Conservation (phyloP, 2,797 vertebrate species). For the Typhlichthys eigenmanni region DNA sequence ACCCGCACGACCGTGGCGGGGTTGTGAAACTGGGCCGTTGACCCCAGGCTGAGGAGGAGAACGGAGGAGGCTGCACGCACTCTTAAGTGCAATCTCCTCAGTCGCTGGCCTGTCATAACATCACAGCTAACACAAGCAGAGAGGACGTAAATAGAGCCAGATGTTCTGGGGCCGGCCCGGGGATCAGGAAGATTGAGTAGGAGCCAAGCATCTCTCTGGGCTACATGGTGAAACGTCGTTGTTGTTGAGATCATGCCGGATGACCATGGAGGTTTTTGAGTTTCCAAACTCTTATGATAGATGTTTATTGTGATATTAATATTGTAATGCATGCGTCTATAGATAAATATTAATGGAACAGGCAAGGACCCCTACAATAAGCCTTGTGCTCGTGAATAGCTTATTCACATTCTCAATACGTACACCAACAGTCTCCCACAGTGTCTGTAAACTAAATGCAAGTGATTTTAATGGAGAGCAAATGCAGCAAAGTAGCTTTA, state of each 20-base stretch:
- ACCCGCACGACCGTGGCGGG: conserved; percentile 21
- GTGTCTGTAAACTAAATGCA: conserved; percentile 6
- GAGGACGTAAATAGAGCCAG: conserved; percentile 60
- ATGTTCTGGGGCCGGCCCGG: conserved; percentile 48
- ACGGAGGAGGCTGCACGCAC: conserved; percentile 30
- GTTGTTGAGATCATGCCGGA: conserved; percentile 2
- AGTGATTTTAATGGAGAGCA: too few species aligned
- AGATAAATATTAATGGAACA: too few species aligned
- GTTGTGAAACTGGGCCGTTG: conserved; percentile 52
- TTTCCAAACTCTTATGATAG: too few species aligned
- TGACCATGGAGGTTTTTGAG: too few species aligned
- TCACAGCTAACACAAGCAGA: conserved; percentile 54
- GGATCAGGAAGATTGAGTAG: conserved; percentile 1
- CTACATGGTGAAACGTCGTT: background rate
- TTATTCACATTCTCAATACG: conserved; percentile 3
- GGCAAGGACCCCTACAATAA: too few species aligned
- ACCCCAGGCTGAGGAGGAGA: conserved; percentile 42
- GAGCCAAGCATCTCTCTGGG: background rate
- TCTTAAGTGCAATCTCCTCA: conserved; percentile 52
- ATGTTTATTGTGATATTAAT: too few species aligned
- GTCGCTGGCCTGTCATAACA: conserved; percentile 68
- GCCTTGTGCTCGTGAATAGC: too few species aligned
- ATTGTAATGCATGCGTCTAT: too few species aligned
- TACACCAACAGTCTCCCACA: conserved; percentile 25
- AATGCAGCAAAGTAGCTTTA: background rate